Evolutionary conservation across 2,888 invertebrate species (phyloP), one percentile per base, ranked within the genome.

Genomic region (Aspidapion aeneum): DNA sequence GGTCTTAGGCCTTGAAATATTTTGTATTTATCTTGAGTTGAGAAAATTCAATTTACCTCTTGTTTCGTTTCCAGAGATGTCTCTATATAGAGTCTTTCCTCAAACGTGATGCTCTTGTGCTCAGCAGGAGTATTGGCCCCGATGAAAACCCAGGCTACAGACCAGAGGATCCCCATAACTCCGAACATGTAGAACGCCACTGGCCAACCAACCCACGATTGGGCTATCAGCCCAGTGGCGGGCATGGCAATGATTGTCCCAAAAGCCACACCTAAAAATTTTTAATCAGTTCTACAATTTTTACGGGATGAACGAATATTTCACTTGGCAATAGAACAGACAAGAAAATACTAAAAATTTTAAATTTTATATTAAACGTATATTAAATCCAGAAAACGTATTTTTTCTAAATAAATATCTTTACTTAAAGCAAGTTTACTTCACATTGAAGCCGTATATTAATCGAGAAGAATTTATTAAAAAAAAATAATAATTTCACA

Each of bases 161-260:
- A 78, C 88, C 89, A 90, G 0, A 84, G 18, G 0, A 85, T 73
- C 0, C 87, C 87, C 0, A 86, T 74, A 1, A 80, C 79, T 0
- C 90, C 91, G 70, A 89, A 88, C 1, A 86, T 77, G 73, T 91
- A 92, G 78, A 91, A 91, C 64, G 89, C 86, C 12, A 88, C 85
- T 0, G 88, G 87, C 91, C 92, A 92, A 0, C 91, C 91, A 72
- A 85, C 82, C 0, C 80, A 71, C 0, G 87, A 85, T 0, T 86
- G 86, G 0, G 90, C 82, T 51, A 93, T 80, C 0, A 86, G 78
- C 0, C 93, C 93, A n/a, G 90, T 86, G 18, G 86, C 79, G 20
- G 89, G 83, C 71, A 91, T 77, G 72, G 90, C 87, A 1, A 91
- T 73, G 0, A 91, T 89, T 20, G 90, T 90, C 12, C 93, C 93